Base-by-base conservation (phyloP, 1,140 invertebrate species). In the Pseudomyrmex sp. region DNA sequence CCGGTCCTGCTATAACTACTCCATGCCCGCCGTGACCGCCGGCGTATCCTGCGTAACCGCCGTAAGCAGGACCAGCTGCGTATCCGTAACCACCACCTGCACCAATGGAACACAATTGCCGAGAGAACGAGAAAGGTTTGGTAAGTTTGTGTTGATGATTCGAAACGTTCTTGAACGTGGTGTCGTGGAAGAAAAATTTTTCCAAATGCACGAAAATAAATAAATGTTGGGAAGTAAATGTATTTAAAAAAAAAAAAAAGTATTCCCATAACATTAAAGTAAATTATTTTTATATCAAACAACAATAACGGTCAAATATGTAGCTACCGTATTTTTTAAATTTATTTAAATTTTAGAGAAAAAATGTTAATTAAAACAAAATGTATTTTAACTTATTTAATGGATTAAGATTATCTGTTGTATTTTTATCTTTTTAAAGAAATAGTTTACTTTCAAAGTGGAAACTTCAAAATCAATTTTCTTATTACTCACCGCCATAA, bases 1-100 rank as follows among this genome's bases (percentile, higher is more conserved):
- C 85, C 18, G 93, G 88, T 56, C 88, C 91, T 7, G 90, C 86
- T 46, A 88, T 50, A 1, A 93, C 85, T 0, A 79, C 90, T 7
- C 92, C 91, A 58, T 89, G 85, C 18, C 20, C 59, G 9, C 83
- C 68, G 2, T 84, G 84, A 68, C 87, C 74, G 59, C 84, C 85
- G 0, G 74, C 87, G 1, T 90, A 88, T 10, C 84, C 88, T 13
- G 59, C 89, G 48, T 91, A 85, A 12, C 85, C 84, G 12, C 85
- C 84, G 5, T 58, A 72, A 20, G 65, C 80, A 12, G 54, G 66
- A 50, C 44, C 82, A 82, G 85, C 84, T 0, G 68, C 73, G 8
- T 91, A 89, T 15, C 85, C 90, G 69, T 92, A 87, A 12, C 87
- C 52, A 12, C 87, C 35, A 15, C 84, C 80, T 69, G 50, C n/a